Evolutionary conservation across 1,140 invertebrate species (phyloP).

Genomic region (Hyles euphorbiae): DNA sequence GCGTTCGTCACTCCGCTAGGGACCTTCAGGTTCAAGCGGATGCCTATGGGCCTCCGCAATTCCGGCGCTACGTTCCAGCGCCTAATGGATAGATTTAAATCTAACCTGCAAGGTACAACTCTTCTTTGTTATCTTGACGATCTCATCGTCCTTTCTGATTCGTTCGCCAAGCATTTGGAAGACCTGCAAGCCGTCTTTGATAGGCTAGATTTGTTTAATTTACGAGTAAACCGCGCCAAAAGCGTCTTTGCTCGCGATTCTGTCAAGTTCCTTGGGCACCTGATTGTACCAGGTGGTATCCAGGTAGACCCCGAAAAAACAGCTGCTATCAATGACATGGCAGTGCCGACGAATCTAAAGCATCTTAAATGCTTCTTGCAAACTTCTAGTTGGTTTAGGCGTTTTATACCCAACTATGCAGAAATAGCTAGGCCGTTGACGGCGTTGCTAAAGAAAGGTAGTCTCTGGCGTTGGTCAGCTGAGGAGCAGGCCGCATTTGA

Average conservation of each 20-base stretch:
- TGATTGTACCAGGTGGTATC: slow-evolving; percentile 44
- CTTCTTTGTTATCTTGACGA: slow-evolving; percentile 63
- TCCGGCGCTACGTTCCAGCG: slow-evolving; percentile 62
- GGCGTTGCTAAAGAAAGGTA: slow-evolving; percentile 40
- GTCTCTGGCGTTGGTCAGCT: slow-evolving; percentile 28
- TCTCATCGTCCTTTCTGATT: slow-evolving; percentile 46
- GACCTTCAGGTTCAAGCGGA: slow-evolving; percentile 45
- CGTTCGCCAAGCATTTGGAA: slow-evolving; percentile 41
- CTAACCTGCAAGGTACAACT: slow-evolving; percentile 23
- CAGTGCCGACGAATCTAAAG: slow-evolving; percentile 19
- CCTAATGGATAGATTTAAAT: slow-evolving; percentile 44
- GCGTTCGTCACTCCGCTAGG: slow-evolving; percentile 59
- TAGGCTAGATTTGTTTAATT: slow-evolving; percentile 13
- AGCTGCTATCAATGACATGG: slow-evolving; percentile 35
- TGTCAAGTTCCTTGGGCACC: slow-evolving; percentile 58
- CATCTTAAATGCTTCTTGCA: slow-evolving; percentile 37
- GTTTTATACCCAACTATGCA: slow-evolving; percentile 54
- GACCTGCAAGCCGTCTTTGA: slow-evolving; percentile 40
- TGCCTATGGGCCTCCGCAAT: slow-evolving; percentile 58
- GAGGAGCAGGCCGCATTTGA: slow-evolving; percentile 12
- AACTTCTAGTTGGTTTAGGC: slow-evolving; percentile 48
- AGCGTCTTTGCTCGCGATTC: slow-evolving; percentile 39
- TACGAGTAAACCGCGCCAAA: slow-evolving; percentile 40
- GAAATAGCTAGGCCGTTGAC: slow-evolving; percentile 51
- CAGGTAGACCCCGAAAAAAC: slow-evolving; percentile 22